These are phyloP conservation scores for Brachycybe producta DNA, from an alignment of 2,888 invertebrate species.

Conservation along the genomic window DNA sequence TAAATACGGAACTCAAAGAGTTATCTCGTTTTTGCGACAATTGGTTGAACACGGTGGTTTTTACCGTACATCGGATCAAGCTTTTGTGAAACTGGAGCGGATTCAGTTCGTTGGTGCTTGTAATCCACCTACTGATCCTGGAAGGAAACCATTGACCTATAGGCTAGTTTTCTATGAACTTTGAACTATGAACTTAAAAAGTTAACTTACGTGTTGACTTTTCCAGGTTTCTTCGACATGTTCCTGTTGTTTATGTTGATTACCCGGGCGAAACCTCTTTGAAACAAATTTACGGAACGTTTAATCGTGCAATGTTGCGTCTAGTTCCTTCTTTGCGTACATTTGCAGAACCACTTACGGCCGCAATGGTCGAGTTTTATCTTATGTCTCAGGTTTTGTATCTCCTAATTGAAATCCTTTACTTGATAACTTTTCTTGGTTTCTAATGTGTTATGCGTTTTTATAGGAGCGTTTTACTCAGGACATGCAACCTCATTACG, in stretches of 20 bases:
- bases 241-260: constrained; percentile 97
- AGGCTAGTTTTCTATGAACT: constrained; percentile 39
- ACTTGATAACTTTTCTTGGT: background rate
- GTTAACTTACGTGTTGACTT: background rate
- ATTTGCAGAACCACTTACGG: constrained; percentile 90
- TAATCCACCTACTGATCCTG: constrained; percentile 98
- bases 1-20: constrained; percentile 81
- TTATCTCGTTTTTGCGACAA: constrained; percentile 97
- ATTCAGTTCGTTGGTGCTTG: constrained; percentile 99
- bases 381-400: constrained; percentile 61
- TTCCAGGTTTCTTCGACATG: constrained; percentile 57
- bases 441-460: background rate
- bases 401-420: background rate
- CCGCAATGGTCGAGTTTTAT: constrained; percentile 98
- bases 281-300: constrained; percentile 97
- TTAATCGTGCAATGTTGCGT: constrained; percentile 94
- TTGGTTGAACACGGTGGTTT: constrained; percentile 86
- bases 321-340: constrained; percentile 81
- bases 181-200: too few relatives aligned
- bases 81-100: constrained; percentile 92
- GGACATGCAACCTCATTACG: constrained; percentile 99
- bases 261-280: constrained; percentile 97
- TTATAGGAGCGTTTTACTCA: constrained; percentile 81
- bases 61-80: constrained; percentile 80
- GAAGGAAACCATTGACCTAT: constrained; percentile 87